phyloP scores from a whole-genome alignment of 2,797 vertebrate genomes.

The Tokudaia muenninki region DNA sequence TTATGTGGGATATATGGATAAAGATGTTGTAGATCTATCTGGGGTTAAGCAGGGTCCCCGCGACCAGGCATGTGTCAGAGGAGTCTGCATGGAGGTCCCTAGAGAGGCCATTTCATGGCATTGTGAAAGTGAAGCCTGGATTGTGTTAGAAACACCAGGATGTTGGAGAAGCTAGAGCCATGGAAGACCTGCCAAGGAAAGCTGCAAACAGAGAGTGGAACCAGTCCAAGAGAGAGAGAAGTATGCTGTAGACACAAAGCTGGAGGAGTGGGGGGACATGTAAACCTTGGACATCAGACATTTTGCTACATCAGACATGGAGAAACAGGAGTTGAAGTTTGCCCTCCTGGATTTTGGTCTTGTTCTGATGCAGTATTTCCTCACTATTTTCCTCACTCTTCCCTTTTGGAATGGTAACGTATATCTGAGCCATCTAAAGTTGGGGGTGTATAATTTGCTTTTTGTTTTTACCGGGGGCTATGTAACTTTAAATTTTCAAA shows the following conservation, averaged over 20 bases:
- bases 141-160: neutral
- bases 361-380: neutral
- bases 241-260: neutral
- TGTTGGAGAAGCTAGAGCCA: neutral
- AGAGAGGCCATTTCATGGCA: too few species aligned
- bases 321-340: neutral
- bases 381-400: neutral
- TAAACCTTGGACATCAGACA: neutral
- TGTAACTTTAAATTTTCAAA: neutral
- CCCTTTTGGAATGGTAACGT: too few species aligned
- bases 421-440: too few species aligned
- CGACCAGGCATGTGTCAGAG: neutral
- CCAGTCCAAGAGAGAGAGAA: neutral
- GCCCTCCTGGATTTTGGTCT: neutral
- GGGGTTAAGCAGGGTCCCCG: neutral
- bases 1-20: too few species aligned
- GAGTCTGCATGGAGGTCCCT: neutral
- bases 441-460: too few species aligned
- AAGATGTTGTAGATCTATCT: neutral
- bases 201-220: neutral
- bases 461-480: neutral
- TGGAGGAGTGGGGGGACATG: neutral
- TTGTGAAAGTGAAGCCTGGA: neutral
- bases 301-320: neutral
- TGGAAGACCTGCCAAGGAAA: neutral